Evolutionary conservation across 2,113 vertebrate species (phyloP), one percentile per base, ranked within the genome.

Genomic region (Kryptolebias marmoratus): DNA sequence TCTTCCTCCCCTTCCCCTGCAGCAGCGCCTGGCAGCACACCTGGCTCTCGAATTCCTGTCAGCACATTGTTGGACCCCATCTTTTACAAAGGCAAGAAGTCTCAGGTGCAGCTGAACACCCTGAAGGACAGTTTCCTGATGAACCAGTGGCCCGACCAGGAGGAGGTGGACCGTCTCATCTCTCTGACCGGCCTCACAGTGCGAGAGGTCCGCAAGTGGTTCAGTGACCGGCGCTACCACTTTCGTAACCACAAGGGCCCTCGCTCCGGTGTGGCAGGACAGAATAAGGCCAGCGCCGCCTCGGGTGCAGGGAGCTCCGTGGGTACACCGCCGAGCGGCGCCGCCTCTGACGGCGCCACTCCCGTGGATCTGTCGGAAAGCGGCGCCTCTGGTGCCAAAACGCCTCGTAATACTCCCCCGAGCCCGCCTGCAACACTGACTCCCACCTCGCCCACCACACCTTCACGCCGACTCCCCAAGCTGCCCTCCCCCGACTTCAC

Each of bases 201-300:
- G 39, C 95, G 96, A 65, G 97, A 99, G 81, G 96, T 99, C 12
- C 95, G 98, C 22, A 99, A 99, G 75, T 99, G 98, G 98, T 99
- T 99, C 91, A 99, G 98, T 0, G 98, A 99, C 64, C 94, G 96
- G 18, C 92, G 98, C 30, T 99, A 99, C 92, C 97, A 99, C 85
- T 98, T 95, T 75, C 93, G 96, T 72, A 98, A 98, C 13, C 91
- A 96, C 45, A 95, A 96, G 82, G 94, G 96, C 0, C 60, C 94
- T 27, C 94, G 95, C 32, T 66, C 91, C 0, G 81, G 91, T 81
- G 78, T 92, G 0, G 92, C 52, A 64, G 94, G 75, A 6, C 76
- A 73, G 30, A 58, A 1, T 36, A 87, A 88, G 62, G 64, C 71
- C 31, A 53, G 63, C 4, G 2, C 57, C 2, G 48, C 28, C 0